Evolutionary conservation across 2,888 invertebrate species (phyloP).

Genomic region (Adelognathus sp.): DNA sequence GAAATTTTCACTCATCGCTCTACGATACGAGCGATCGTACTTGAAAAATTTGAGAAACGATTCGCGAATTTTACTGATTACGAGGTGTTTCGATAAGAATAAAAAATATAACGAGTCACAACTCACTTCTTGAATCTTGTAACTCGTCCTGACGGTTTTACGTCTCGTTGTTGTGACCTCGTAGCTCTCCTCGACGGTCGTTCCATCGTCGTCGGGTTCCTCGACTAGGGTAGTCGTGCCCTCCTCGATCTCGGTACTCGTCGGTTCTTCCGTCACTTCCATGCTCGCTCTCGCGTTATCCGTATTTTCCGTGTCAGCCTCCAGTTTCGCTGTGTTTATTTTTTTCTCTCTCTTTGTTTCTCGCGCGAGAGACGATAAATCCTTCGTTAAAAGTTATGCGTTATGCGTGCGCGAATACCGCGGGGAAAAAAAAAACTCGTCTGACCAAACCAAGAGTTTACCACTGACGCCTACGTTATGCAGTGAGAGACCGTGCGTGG

Average conservation of each 20-base stretch:
- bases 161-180: slow-evolving; percentile 79
- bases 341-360: too few relatives aligned
- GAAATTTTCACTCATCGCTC: too few relatives aligned
- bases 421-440: not conserved
- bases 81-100: not conserved
- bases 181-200: slow-evolving; percentile 78
- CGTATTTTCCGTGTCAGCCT: slow-evolving; percentile 63
- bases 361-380: not conserved
- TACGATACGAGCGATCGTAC: too few relatives aligned
- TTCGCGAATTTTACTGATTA: not conserved
- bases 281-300: slow-evolving; percentile 66
- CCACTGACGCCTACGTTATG: slow-evolving; percentile 2
- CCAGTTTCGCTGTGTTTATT: slow-evolving; percentile 9
- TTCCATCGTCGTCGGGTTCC: slow-evolving; percentile 67
- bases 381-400: not conserved
- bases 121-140: slow-evolving; percentile 79
- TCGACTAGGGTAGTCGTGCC: slow-evolving; percentile 57
- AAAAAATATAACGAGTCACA: not conserved
- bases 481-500: slow-evolving; percentile 3
- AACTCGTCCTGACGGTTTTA: slow-evolving; percentile 78
- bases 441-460: slow-evolving; percentile 27
- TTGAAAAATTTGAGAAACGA: not conserved
- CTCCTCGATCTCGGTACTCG: slow-evolving; percentile 63
- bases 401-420: not conserved
- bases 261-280: slow-evolving; percentile 77